Conservation (phyloP, 2,888 invertebrate species). For the Seira musarum region DNA sequence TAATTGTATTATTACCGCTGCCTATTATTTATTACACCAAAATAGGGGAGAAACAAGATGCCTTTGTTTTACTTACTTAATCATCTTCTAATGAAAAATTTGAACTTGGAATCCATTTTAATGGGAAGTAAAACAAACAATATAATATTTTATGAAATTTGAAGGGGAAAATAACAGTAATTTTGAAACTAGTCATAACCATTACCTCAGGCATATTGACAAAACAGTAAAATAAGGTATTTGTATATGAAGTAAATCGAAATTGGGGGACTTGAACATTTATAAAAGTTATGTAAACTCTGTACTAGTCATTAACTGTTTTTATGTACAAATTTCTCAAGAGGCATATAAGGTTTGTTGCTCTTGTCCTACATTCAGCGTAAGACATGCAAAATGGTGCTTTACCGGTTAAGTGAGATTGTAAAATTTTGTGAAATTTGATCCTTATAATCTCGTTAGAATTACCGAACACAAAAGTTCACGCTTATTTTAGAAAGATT, state of each 20-base stretch:
- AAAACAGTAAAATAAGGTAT: no score
- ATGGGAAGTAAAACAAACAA: no score
- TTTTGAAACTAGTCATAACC: no score
- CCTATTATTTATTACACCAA: background rate
- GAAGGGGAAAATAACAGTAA: no score
- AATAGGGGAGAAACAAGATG: background rate
- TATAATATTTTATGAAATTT: no score
- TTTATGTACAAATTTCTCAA: constrained; percentile 52
- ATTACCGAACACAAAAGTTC: no score
- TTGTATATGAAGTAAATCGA: no score
- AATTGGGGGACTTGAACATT: no score
- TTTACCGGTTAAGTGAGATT: background rate
- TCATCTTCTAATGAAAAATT: background rate
- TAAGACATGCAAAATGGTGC: constrained; percentile 11
- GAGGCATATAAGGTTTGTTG: constrained; percentile 60
- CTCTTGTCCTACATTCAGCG: constrained; percentile 27
- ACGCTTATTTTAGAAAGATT: no score
- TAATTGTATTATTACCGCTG: background rate
- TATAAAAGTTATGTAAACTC: background rate
- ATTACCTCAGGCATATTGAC: no score
- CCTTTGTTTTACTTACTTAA: background rate
- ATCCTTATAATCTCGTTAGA: no score
- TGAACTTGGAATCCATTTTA: background rate
- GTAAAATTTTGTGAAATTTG: background rate
- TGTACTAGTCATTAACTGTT: background rate